Conservation (phyloP, 2,888 invertebrate genomes). For the Eledone cirrhosa region DNA sequence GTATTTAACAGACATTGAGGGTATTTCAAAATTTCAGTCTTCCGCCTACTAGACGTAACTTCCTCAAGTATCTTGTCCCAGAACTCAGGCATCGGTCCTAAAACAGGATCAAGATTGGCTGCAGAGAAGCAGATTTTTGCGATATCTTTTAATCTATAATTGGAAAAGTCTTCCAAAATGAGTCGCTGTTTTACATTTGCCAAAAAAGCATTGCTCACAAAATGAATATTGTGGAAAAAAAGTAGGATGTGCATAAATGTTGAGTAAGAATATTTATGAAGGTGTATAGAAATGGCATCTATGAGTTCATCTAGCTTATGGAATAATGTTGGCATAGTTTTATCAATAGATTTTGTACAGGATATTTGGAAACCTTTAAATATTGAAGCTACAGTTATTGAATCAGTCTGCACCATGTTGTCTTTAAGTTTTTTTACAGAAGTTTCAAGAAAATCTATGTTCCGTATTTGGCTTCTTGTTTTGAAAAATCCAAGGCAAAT, state of each 20-base stretch:
- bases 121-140: constrained; percentile 10
- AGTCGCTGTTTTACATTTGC: constrained; percentile 11
- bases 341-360: not conserved
- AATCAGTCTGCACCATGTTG: not conserved
- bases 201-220: constrained; percentile 10
- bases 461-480: constrained; percentile 10
- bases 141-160: constrained; percentile 9
- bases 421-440: not conserved
- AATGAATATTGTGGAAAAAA: constrained; percentile 20
- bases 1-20: constrained; percentile 20
- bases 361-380: constrained; percentile 20
- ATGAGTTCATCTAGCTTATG: not conserved
- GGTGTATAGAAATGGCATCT: not conserved
- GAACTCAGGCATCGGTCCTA: not conserved
- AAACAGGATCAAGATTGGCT: not conserved
- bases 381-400: constrained; percentile 3
- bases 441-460: not conserved
- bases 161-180: not conserved
- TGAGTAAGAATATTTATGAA: not conserved
- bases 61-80: not conserved
- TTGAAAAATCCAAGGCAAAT: constrained; percentile 16
- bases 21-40: not conserved
- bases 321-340: not conserved
- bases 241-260: constrained; percentile 26
- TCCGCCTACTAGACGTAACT: not conserved